Evolutionary conservation across 2,888 invertebrate species (phyloP).

Genomic region (Nomada hirtipes): DNA sequence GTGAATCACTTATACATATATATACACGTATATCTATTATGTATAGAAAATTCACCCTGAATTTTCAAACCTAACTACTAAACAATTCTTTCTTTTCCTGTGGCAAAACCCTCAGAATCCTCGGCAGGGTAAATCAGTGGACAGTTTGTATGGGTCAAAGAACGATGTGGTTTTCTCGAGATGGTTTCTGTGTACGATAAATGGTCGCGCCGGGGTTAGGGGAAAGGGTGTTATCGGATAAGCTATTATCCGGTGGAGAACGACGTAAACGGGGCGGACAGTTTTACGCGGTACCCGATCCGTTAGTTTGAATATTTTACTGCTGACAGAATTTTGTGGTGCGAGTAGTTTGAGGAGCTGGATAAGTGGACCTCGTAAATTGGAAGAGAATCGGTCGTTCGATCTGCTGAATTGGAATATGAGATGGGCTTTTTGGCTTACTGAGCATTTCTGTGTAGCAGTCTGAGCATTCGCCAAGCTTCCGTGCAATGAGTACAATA

Average conservation of each 20-base stretch:
- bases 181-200: background rate
- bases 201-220: background rate
- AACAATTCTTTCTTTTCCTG: constrained; percentile 44
- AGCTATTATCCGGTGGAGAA: background rate
- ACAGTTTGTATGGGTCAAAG: constrained; percentile 50
- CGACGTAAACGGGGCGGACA: background rate
- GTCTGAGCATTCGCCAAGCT: background rate
- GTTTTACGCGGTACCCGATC: background rate
- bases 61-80: no score
- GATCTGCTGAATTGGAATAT: constrained; percentile 4
- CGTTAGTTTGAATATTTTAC: background rate
- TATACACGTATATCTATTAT: no score
- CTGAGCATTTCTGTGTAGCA: background rate
- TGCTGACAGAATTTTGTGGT: background rate
- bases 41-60: no score
- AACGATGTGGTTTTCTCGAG: constrained; percentile 16
- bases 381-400: background rate
- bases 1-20: no score
- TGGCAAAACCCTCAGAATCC: constrained; percentile 37
- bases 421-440: background rate
- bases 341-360: background rate
- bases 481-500: no score
- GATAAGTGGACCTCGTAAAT: background rate
- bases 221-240: background rate
- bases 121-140: constrained; percentile 45